Percentiles rank a stretch among this genome's conserved stretches.
phyloP scores from a whole-genome alignment of 2,113 vertebrate species.

The Acanthisitta chloris region DNA sequence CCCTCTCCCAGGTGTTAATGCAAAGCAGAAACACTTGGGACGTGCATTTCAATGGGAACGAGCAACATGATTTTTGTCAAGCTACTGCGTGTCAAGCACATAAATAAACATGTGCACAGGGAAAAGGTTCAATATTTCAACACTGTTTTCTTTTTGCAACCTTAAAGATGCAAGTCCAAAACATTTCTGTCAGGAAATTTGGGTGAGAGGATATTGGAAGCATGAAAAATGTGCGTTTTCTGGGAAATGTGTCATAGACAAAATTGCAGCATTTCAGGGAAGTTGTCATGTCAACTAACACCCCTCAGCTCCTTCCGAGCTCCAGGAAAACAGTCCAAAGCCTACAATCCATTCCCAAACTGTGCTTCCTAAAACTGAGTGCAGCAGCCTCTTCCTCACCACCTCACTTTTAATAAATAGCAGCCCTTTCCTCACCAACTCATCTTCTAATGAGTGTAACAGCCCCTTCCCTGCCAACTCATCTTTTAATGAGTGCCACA shows the following conservation, averaged over 20 bases:
- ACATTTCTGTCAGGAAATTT: not conserved
- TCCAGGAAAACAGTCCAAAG: rapidly evolving
- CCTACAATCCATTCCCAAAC: not conserved
- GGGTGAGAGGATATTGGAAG: not conserved
- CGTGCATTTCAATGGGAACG: not conserved
- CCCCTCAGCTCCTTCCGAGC: not conserved
- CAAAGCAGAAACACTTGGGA: not conserved
- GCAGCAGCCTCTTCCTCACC: not conserved
- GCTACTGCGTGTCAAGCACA: not conserved
- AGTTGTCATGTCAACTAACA: not conserved
- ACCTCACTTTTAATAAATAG: rapidly evolving
- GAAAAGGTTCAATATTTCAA: not conserved
- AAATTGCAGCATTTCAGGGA: not conserved
- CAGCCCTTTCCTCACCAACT: not conserved
- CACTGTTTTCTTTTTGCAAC: not conserved
- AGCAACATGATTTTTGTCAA: not conserved
- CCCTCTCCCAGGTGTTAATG: not conserved
- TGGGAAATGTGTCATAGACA: not conserved
- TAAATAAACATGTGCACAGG: not conserved
- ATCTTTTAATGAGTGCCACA: rapidly evolving
- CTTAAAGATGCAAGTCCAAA: not conserved
- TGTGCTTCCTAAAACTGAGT: rapidly evolving
- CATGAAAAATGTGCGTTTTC: not conserved
- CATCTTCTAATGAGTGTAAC: rapidly evolving
- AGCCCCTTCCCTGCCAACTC: not conserved